Evolutionary conservation across 2,888 invertebrate species (phyloP).

Genomic region (Gryllus longicercus): DNA sequence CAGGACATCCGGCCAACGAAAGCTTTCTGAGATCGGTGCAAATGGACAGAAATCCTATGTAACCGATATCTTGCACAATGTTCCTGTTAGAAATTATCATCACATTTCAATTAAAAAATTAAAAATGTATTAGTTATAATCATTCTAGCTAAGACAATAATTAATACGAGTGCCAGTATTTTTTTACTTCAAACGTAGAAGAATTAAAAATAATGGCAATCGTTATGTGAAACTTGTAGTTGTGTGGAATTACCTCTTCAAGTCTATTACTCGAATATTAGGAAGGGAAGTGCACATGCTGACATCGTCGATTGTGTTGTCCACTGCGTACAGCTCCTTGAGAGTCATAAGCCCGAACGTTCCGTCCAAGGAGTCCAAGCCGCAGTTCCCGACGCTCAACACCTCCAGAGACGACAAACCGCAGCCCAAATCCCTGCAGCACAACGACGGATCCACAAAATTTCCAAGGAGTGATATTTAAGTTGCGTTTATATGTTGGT

Average conservation of each 20-base stretch:
- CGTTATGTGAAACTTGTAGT: too few relatives aligned
- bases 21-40: conserved; percentile 46
- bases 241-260: conserved; percentile 44
- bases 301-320: conserved; percentile 61
- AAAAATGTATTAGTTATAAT: too few relatives aligned
- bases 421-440: conserved; percentile 61
- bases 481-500: too few relatives aligned
- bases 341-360: conserved; percentile 61
- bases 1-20: conserved; percentile 48
- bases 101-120: too few relatives aligned
- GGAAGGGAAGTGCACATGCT: conserved; percentile 58
- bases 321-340: conserved; percentile 59
- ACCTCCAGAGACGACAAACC: conserved; percentile 59
- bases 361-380: conserved; percentile 63
- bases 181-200: too few relatives aligned
- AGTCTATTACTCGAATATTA: conserved; percentile 49
- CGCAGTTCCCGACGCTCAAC: conserved; percentile 61
- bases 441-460: background rate
- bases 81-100: conserved; percentile 40
- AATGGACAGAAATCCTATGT: conserved; percentile 45
- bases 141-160: too few relatives aligned
- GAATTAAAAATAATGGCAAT: too few relatives aligned
- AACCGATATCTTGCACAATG: conserved; percentile 42
- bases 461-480: too few relatives aligned
- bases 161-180: too few relatives aligned